phyloP scores from a whole-genome alignment of 1,140 invertebrate species.

The Drosophila lowei region DNA sequence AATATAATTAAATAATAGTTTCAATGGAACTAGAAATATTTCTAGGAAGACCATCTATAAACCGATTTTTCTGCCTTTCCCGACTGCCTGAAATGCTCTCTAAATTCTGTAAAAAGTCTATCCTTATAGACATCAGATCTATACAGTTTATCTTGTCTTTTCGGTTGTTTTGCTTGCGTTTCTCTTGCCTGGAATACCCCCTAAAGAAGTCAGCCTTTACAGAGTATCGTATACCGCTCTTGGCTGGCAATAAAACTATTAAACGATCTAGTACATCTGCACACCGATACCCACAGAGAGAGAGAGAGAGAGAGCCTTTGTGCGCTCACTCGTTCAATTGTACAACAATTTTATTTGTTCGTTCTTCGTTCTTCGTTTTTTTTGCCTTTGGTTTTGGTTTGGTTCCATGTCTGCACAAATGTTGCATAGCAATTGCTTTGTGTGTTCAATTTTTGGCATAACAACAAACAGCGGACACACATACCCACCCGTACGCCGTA shows the following conservation, averaged over 20 bases:
- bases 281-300: conserved; percentile 12
- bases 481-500: conserved; percentile 18
- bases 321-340: conserved; percentile 54
- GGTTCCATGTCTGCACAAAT: conserved; percentile 77
- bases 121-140: too few species aligned
- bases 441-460: conserved; percentile 79
- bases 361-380: conserved; percentile 52
- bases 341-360: conserved; percentile 68
- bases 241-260: conserved; percentile 69
- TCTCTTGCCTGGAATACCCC: background rate
- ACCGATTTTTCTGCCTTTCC: too few species aligned
- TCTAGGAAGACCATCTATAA: too few species aligned
- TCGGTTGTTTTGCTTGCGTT: too few species aligned
- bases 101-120: too few species aligned
- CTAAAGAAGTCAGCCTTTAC: conserved; percentile 1
- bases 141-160: too few species aligned
- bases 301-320: conserved; percentile 23
- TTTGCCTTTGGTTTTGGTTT: conserved; percentile 46
- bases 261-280: conserved; percentile 26
- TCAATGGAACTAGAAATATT: too few species aligned
- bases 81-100: too few species aligned
- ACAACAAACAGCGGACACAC: conserved; percentile 56
- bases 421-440: conserved; percentile 80
- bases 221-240: conserved; percentile 33
- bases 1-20: too few species aligned